phyloP scores from a whole-genome alignment of 1,140 invertebrate species.

The Brachionus sp. region DNA sequence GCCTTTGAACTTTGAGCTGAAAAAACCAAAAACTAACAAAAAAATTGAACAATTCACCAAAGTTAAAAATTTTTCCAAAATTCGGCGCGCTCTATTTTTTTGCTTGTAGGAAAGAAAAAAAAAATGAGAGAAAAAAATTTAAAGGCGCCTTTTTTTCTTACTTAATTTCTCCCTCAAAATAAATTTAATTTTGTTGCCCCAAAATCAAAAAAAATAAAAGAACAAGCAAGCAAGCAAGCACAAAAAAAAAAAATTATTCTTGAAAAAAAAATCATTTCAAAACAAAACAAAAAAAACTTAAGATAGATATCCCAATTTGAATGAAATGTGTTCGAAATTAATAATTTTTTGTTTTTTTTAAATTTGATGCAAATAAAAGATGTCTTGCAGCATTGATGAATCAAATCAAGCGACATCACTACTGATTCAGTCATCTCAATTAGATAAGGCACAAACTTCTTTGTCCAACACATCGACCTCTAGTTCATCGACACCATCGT shows the following conservation, averaged over 20 bases:
- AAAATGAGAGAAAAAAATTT: not conserved
- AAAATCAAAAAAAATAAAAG: not conserved
- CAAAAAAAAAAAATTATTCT: not conserved
- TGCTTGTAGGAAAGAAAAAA: not conserved
- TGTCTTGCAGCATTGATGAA: conserved; percentile 37
- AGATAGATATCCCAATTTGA: not conserved
- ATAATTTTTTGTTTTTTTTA: not conserved
- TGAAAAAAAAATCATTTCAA: not conserved
- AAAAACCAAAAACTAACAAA: no score
- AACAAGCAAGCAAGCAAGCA: not conserved
- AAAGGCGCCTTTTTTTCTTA: conserved; percentile 29
- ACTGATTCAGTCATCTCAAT: conserved; percentile 5
- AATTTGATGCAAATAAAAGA: not conserved
- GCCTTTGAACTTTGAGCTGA: no score
- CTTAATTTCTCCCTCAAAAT: conserved; percentile 37
- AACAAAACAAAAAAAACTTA: not conserved
- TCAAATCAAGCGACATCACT: not conserved
- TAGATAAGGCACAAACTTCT: conserved; percentile 11
- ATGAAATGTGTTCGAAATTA: not conserved
- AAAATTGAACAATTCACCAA: no score
- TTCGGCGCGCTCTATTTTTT: not conserved
- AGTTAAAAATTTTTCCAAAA: not conserved
- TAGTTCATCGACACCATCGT: conserved; percentile 14
- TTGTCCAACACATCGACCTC: conserved; percentile 8
- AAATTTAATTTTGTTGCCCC: conserved; percentile 18